Conservation (phyloP, 2,888 invertebrate species). For the Drosophila rubida region DNA sequence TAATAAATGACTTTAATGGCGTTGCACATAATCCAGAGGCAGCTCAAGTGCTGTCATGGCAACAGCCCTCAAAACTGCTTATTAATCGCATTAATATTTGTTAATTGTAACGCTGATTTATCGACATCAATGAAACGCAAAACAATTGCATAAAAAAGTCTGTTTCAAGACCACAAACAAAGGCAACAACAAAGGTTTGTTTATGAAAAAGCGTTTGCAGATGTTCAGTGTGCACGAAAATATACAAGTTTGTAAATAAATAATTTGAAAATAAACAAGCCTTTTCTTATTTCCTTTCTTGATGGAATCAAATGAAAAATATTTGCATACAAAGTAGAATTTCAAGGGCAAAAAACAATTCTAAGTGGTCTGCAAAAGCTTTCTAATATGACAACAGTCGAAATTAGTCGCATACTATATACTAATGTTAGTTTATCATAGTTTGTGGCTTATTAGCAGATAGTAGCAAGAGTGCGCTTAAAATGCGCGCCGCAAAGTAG, state of each 20-base stretch:
- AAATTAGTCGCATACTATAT: background rate
- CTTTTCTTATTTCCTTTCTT: too few species aligned
- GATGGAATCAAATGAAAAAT: too few species aligned
- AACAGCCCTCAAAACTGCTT: background rate
- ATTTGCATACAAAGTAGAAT: too few species aligned
- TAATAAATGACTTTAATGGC: constrained; percentile 51
- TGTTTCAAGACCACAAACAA: background rate
- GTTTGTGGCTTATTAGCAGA: constrained; percentile 24
- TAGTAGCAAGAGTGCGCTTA: constrained; percentile 1
- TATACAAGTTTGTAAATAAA: too few species aligned
- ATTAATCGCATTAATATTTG: background rate
- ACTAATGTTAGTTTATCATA: constrained; percentile 21
- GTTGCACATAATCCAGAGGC: constrained; percentile 12
- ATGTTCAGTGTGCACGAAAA: too few species aligned
- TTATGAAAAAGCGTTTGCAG: too few species aligned
- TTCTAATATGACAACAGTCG: background rate
- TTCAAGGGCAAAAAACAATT: too few species aligned
- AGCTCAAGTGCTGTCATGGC: background rate
- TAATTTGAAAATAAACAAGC: too few species aligned
- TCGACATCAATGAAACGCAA: background rate
- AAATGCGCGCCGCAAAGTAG: constrained; percentile 32
- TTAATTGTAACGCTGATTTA: background rate
- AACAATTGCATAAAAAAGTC: background rate
- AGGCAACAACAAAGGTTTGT: too few species aligned
- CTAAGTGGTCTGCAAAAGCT: too few species aligned